These are phyloP conservation scores for Ochotona curzoniae DNA, from an alignment of 2,113 vertebrate genomes.

Conservation along the genomic window DNA sequence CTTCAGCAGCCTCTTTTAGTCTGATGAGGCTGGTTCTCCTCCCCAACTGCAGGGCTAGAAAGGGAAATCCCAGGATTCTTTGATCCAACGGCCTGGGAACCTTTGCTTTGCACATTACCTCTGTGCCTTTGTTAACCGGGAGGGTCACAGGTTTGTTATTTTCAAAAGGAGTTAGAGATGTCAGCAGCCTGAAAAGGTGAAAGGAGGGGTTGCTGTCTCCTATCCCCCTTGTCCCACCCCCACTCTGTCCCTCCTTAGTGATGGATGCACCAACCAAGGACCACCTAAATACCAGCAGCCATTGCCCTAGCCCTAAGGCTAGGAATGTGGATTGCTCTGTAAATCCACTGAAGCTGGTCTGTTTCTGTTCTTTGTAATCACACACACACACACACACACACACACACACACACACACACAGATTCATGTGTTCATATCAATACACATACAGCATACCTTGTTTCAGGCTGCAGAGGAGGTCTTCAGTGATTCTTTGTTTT, in stretches of 20 bases:
- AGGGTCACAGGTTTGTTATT: slow-evolving; percentile 59
- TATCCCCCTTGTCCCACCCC: background rate
- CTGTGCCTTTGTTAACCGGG: slow-evolving; percentile 25
- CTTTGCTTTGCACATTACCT: background rate
- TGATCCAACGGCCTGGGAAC: background rate
- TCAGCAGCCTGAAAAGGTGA: slow-evolving; percentile 48
- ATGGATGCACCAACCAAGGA: slow-evolving; percentile 65
- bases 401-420: background rate
- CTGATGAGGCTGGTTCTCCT: slow-evolving; percentile 32
- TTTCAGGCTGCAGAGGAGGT: slow-evolving; percentile 5
- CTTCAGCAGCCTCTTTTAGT: background rate
- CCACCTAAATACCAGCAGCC: slow-evolving; percentile 16
- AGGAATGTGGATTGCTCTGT: background rate
- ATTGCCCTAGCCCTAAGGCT: background rate
- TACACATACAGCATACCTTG: background rate
- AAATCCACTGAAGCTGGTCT: slow-evolving; percentile 24
- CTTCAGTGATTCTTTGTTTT: background rate
- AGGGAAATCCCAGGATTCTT: slow-evolving; percentile 42
- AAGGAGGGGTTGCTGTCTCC: slow-evolving; percentile 9
- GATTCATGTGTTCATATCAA: background rate
- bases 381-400: background rate
- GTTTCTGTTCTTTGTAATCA: slow-evolving; percentile 12
- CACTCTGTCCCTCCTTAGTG: background rate
- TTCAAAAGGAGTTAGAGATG: slow-evolving; percentile 57
- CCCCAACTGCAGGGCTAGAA: background rate